Conservation (phyloP, 2,888 invertebrate genomes). For the Ophion costatus region DNA sequence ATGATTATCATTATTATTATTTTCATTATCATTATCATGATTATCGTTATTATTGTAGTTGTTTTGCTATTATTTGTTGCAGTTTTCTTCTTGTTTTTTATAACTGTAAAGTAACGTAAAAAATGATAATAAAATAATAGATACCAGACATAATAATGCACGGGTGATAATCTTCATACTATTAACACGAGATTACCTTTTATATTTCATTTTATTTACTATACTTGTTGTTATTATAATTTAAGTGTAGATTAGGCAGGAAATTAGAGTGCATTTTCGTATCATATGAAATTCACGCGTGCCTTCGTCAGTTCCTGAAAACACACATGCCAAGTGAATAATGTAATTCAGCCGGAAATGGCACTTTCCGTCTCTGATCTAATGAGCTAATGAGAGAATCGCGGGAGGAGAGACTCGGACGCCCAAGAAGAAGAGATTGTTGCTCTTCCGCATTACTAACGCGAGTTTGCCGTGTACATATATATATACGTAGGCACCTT, state of each 20-base stretch:
- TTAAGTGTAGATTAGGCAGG: neutral
- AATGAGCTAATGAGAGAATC: constrained; percentile 65
- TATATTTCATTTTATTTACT: neutral
- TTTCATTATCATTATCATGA: too few species aligned
- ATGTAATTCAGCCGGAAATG: constrained; percentile 49
- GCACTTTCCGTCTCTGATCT: constrained; percentile 60
- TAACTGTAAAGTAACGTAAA: too few species aligned
- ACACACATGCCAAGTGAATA: constrained; percentile 40
- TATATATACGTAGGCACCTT: constrained; percentile 11
- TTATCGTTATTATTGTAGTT: too few species aligned
- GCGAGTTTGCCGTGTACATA: neutral
- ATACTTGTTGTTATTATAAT: neutral
- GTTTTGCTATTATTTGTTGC: too few species aligned
- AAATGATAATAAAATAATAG: too few species aligned
- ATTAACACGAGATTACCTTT: neutral
- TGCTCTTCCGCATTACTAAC: constrained; percentile 38
- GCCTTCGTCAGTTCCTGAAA: constrained; percentile 15
- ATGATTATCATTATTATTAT: too few species aligned
- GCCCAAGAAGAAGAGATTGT: constrained; percentile 34
- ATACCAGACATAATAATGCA: too few species aligned
- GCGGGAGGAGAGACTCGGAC: constrained; percentile 35
- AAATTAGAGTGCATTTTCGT: neutral
- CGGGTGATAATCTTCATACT: neutral
- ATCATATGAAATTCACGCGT: constrained; percentile 35
- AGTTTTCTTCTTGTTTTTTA: too few species aligned